Conservation (phyloP, 2,797 vertebrate genomes). For the Todus mexicanus region DNA sequence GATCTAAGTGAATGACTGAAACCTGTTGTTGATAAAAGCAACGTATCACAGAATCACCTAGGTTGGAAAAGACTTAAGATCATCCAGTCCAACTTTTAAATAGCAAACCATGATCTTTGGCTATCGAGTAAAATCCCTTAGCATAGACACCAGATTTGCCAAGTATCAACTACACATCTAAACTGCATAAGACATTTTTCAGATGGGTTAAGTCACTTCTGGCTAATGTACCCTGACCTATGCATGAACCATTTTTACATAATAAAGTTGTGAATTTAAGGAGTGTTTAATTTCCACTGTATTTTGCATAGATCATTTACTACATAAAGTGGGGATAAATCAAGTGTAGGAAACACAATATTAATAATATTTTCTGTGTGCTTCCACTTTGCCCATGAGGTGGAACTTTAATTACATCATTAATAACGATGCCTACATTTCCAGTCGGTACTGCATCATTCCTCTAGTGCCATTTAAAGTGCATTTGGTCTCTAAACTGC, state of each 20-base stretch:
- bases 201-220: conserved; percentile 11
- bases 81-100: too few relatives aligned
- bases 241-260: conserved; percentile 10
- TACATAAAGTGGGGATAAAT: conserved; percentile 37
- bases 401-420: conserved; percentile 70
- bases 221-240: conserved; percentile 2
- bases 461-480: conserved; percentile 57
- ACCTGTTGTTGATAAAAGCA: neutral
- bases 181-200: neutral
- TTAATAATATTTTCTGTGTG: conserved; percentile 55
- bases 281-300: conserved; percentile 35
- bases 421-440: conserved; percentile 66
- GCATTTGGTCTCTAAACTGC: conserved; percentile 55
- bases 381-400: conserved; percentile 51
- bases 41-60: too few relatives aligned
- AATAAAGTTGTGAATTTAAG: conserved; percentile 30
- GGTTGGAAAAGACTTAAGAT: too few relatives aligned
- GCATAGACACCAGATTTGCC: neutral
- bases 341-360: conserved; percentile 54
- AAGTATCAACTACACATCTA: neutral
- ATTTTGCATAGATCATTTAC: conserved; percentile 56
- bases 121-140: neutral
- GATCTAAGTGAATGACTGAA: neutral
- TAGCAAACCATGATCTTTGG: neutral
- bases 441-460: conserved; percentile 24